Percentiles rank a stretch among this genome's conserved stretches.
phyloP scores from a whole-genome alignment of 2,113 vertebrate genomes.

The Lanius ludovicianus region DNA sequence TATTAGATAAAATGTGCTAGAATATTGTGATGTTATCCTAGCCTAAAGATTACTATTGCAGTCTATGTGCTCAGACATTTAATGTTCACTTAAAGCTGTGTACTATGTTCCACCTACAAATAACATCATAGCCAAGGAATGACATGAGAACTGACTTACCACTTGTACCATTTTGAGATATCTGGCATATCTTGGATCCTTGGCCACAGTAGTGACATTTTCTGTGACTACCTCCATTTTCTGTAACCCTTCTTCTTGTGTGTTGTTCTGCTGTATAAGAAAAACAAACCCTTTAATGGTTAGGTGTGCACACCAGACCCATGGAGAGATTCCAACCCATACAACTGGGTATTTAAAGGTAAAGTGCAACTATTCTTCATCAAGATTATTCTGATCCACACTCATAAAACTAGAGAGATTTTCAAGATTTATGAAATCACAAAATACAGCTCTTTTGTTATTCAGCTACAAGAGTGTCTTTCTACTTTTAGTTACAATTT shows the following conservation, averaged over 20 bases:
- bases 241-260: constrained; percentile 66
- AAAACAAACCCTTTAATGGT: constrained; percentile 42
- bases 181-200: constrained; percentile 92
- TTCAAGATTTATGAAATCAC: neutral
- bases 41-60: neutral
- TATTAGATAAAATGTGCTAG: neutral
- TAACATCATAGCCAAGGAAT: neutral
- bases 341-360: neutral
- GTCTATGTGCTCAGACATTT: neutral
- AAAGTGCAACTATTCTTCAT: neutral
- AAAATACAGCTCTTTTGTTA: neutral
- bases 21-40: neutral
- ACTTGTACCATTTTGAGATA: constrained; percentile 99
- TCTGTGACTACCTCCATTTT: constrained; percentile 72
- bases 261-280: constrained; percentile 53
- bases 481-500: neutral
- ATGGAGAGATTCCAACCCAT: neutral
- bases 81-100: neutral
- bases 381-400: neutral
- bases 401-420: neutral
- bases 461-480: neutral
- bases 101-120: neutral
- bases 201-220: constrained; percentile 87
- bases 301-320: neutral
- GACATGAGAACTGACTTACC: constrained; percentile 76